phyloP scores from a whole-genome alignment of 2,888 invertebrate genomes.

The Orthonychiurus folsomi region DNA sequence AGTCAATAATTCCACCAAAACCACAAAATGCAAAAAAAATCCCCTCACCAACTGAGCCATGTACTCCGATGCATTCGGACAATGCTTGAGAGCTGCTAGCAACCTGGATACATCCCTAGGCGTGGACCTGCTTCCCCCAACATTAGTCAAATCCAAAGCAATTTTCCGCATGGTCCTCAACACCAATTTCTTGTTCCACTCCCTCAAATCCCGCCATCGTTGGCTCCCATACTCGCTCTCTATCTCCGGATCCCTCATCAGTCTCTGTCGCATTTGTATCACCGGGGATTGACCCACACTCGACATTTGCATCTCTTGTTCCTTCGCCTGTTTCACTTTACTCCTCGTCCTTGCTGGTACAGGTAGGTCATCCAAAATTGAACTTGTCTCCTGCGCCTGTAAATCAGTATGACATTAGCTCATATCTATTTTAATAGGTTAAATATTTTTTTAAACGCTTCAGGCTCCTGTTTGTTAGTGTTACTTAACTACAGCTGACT shows the following conservation, averaged over 20 bases:
- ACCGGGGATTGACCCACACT: too few species aligned
- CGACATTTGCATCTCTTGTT: neutral
- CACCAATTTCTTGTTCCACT: slow-evolving; percentile 33
- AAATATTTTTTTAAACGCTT: too few species aligned
- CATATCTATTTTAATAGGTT: too few species aligned
- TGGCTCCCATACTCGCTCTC: slow-evolving; percentile 22
- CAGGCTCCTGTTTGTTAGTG: too few species aligned
- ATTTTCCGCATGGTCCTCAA: slow-evolving; percentile 26
- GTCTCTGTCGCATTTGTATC: neutral
- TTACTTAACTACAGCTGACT: too few species aligned
- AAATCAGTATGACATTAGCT: too few species aligned
- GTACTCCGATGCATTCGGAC: slow-evolving; percentile 33
- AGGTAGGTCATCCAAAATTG: too few species aligned
- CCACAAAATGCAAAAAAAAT: too few species aligned
- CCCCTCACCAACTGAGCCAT: too few species aligned
- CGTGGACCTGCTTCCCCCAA: slow-evolving; percentile 19
- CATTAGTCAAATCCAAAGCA: slow-evolving; percentile 21
- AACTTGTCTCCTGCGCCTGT: too few species aligned
- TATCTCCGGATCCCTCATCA: neutral
- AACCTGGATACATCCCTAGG: slow-evolving; percentile 27
- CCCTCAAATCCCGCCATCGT: slow-evolving; percentile 30
- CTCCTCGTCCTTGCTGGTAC: neutral
- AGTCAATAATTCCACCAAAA: too few species aligned
- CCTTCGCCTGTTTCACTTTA: neutral
- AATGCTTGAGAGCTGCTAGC: slow-evolving; percentile 29